Percentiles rank a stretch among this genome's conserved stretches.
Conservation (phyloP, 2,797 vertebrate genomes). For the Tenualosa ilisha region DNA sequence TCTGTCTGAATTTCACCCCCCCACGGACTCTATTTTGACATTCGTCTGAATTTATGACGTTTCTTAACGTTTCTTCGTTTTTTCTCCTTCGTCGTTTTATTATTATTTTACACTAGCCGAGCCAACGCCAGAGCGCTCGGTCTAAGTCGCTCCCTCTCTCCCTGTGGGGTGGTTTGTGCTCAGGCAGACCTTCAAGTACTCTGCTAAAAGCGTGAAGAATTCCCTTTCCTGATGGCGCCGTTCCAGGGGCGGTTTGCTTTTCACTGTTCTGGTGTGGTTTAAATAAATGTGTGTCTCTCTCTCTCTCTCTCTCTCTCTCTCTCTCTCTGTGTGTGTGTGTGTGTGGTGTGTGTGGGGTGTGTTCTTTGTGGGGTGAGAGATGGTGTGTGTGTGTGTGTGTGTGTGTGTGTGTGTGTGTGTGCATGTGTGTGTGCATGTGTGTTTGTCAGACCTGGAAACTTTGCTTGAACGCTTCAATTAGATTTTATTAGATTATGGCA, state of each 20-base stretch:
- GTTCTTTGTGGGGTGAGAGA: slow-evolving; percentile 14
- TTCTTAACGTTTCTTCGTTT: background rate
- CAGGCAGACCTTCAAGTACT: background rate
- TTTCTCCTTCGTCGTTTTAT: too few species aligned
- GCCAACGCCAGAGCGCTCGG: background rate
- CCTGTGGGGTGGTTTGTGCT: background rate
- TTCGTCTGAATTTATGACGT: slow-evolving; percentile 3
- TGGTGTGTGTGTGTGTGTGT: background rate
- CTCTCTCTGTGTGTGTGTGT: background rate
- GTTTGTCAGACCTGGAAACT: slow-evolving; percentile 44
- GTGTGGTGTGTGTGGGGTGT: background rate
- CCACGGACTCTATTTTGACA: background rate
- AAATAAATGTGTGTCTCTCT: slow-evolving; percentile 29
- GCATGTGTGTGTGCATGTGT: background rate
- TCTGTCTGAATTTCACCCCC: background rate
- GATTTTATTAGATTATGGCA: slow-evolving; percentile 50
- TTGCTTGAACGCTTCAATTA: slow-evolving; percentile 37
- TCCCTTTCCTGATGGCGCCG: slow-evolving; percentile 1
- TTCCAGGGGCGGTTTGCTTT: background rate
- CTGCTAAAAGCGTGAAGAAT: slow-evolving; percentile 28
- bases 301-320: background rate
- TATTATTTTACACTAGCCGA: background rate
- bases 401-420: background rate
- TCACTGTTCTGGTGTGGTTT: slow-evolving; percentile 1
- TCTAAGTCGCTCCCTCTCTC: background rate